Evolutionary conservation across 2,113 vertebrate species (phyloP), one percentile per base, ranked within the genome.

Genomic region (Toxotes chatareus): DNA sequence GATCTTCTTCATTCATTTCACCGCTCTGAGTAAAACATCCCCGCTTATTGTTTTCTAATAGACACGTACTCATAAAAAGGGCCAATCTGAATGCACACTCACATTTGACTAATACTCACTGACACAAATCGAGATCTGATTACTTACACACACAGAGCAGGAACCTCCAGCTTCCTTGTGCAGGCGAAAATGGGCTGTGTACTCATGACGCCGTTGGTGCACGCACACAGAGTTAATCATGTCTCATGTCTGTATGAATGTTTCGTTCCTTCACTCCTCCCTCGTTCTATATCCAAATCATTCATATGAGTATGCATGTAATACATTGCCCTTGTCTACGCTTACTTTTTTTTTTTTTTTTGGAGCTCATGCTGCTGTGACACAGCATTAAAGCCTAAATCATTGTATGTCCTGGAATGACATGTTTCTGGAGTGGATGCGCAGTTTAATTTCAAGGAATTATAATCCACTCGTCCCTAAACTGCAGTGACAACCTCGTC

Each of bases 101-200:
- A 21, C 47, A 49, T 49, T 21, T 49, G 47, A 49, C 47, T 49
- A 49, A 49, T 21, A 49, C 47, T 49, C 46, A 46, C 53, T 65
- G 86, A 87, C 82, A 81, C 76, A 83, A 80, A 87, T 79, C 2
- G 46, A 79, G 75, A 83, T 85, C 40, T 76, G 69, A 86, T 89
- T 82, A 84, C 78, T 86, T 46, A 34, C 79, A 82, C 69, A 69
- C 67, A 69, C 62, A 31, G 73, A 82, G 56, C 80, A 57, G 4
- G 65, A 69, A 72, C 80, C 36, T 85, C 73, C 77, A 47, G 69
- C 60, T 51, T 67, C 53, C 64, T 36, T 23, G 34, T 49, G 49
- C 2, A 1, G 47, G 73, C 80, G 73, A 32, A 83, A 59, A 76
- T 44, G 63, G 34, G 1, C 7, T 65, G 51, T 40, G 51, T 3